Evolutionary conservation across 2,113 vertebrate species (phyloP), one percentile per base, ranked within the genome.

Genomic region (Myotis yumanensis): DNA sequence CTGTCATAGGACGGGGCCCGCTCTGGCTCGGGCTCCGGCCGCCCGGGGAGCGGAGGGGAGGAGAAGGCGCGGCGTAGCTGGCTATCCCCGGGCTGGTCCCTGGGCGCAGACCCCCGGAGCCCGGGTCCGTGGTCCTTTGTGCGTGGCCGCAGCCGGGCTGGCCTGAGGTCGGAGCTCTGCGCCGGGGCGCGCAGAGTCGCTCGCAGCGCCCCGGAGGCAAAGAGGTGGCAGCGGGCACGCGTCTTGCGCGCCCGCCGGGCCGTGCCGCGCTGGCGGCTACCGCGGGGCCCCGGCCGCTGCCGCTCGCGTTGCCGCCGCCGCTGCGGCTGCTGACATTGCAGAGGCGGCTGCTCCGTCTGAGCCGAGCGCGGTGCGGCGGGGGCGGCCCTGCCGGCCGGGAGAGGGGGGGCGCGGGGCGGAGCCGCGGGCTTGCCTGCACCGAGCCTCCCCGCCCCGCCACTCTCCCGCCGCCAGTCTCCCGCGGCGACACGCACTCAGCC

Each of bases 251-350:
- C 46, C 79, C n/a, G 93, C 94, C 90, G 69, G 79, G 90, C 93
- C n/a, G 69, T 72, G 91, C 71, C 0, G 92, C 35, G 84, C 76
- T 46, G 93, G 84, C 92, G 76, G 86, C 97, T 96, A 94, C 88
- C 62, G 94, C 95, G 90, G 95, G 81, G 86, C 94, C 48, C 83
- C 23, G 79, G 62, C 93, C 90, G 77, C 91, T 81, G 92, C 91
- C 92, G 88, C 94, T 75, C 79, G 86, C 52, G 96, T 80, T 51
- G 81, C 94, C 37, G 87, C 90, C 85, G 93, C 84, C 54, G 83
- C 95, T 86, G 96, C 97, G 92, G 95, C 97, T 95, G 95, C 97
- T 97, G 95, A 91, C 97, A 96, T 97, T 83, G 92, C 97, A 91
- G 93, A 93, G 93, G 95, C 93, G n/a, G 94, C 93, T 71, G 96